These are phyloP conservation scores for Astatotilapia flaviijosephi DNA, from an alignment of 2,113 vertebrate species.

Conservation along the genomic window DNA sequence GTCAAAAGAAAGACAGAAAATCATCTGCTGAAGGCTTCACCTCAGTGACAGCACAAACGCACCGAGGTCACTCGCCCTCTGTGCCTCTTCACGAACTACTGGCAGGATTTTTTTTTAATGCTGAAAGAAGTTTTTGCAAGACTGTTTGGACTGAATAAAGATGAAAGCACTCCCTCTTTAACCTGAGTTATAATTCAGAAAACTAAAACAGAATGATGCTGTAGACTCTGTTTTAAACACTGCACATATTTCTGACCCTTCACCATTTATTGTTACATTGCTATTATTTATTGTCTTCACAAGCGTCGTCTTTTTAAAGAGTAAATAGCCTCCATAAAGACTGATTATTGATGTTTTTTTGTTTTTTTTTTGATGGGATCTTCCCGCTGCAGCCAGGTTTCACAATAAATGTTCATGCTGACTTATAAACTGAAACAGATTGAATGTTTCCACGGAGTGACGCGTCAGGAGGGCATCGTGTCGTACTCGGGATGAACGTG, in stretches of 20 bases:
- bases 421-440: not conserved
- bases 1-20: not conserved
- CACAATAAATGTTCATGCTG: not conserved
- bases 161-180: not conserved
- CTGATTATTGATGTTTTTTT: not conserved
- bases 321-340: not conserved
- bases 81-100: not conserved
- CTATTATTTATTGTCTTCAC: not conserved
- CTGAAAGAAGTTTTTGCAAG: not conserved
- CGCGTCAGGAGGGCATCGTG: not conserved
- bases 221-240: accelerated
- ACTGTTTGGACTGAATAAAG: not conserved
- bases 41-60: accelerated
- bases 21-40: not conserved
- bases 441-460: not conserved
- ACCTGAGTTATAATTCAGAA: not conserved
- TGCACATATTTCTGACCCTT: not conserved
- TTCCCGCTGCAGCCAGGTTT: not conserved
- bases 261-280: not conserved
- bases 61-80: not conserved
- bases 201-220: not conserved
- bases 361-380: not conserved
- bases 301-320: accelerated
- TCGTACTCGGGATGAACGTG: not conserved
- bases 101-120: not conserved